Evolutionary conservation across 2,113 vertebrate genomes (phyloP), one percentile per base, ranked within the genome.

Genomic region (Neofelis nebulosa): DNA sequence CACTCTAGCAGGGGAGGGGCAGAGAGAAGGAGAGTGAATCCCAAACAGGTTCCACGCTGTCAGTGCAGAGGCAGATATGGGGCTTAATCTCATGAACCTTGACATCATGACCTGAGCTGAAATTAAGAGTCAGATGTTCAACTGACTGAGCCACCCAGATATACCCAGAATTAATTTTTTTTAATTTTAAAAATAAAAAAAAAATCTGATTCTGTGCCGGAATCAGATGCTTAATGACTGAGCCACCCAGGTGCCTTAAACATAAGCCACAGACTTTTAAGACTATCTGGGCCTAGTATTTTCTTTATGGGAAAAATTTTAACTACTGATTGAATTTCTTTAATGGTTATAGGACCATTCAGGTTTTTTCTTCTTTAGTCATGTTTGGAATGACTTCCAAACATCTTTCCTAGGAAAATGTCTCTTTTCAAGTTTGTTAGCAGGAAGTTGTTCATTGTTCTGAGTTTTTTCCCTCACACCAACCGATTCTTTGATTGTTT

Each of bases 301-400:
- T 96, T 93, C 38, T 89, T 89, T 48, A 48, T 84, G 73, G 33
- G 50, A 68, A 55, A 25, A 57, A 87, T 86, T 91, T 91, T 66
- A 76, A 82, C 33, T 78, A 23, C 33, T 88, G 68, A 57, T 82
- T 48, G 33, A 25, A 3, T 87, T 86, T 73, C 45, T 68, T 57
- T 91, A 29, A 65, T 45, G 27, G n/a, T 6, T 14, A 7, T 65
- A 52, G 41, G 57, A 65, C 27, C 52, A 36, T 55, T 82, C n/a
- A 74, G 9, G 9, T 48, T 23, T 96, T 92, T 23, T 92, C 45
- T 61, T 91, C 90, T 76, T 89, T 15, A 68, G 61, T 82, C 36
- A 74, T 25, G 66, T 81, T 92, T 23, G 38, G 57, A 57, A 57
- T 57, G 57, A 57, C 57, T 57, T 57, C 21, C 19, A 57, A 57